Base-by-base conservation (phyloP, 2,888 invertebrate species). In the Mesopsocus fuscifrons region DNA sequence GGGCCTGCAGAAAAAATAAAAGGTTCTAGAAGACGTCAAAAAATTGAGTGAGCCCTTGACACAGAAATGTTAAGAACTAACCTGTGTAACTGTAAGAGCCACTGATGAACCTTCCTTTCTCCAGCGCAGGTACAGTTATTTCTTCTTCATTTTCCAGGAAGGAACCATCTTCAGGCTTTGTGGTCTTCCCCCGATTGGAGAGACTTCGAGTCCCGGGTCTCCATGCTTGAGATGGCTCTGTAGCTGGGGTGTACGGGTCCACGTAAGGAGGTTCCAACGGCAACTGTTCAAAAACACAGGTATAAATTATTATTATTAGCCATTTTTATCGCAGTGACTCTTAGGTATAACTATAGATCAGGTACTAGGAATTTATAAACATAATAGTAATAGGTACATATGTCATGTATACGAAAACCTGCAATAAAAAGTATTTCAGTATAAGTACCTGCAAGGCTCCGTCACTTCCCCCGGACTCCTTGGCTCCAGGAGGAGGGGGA, bases 51-150 rank as follows among this genome's bases (percentile, higher is more conserved):
- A n/a, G n/a, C n/a, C n/a, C n/a, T n/a, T n/a, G n/a, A n/a, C n/a
- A n/a, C n/a, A n/a, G n/a, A n/a, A n/a, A n/a, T n/a, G n/a, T n/a
- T n/a, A n/a, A n/a, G 26, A 26, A 26, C 26, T 11, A 18, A 38
- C 38, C 38, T 6, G 38, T 38, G 38, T 38, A 38, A 38, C 38
- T 38, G 38, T 38, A 38, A 18, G 38, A 38, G 15, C 38, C 38
- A 11, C 38, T 38, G 9, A 38, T 20, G 38, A 38, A 38, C 4
- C 38, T 17, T 16, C 38, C 21, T 20, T 38, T 38, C 3, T 13
- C 17, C 18, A 20, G 17, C 21, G 13, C 13, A 6, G 21, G 20
- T 17, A 20, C 20, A 17, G 13, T 13, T 18, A 38, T 38, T 20
- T 38, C 38, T 6, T 38, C 38, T 18, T 38, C 38, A 38, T 38